Evolutionary conservation across 2,888 invertebrate genomes (phyloP).

Genomic region (Oligia latruncula): DNA sequence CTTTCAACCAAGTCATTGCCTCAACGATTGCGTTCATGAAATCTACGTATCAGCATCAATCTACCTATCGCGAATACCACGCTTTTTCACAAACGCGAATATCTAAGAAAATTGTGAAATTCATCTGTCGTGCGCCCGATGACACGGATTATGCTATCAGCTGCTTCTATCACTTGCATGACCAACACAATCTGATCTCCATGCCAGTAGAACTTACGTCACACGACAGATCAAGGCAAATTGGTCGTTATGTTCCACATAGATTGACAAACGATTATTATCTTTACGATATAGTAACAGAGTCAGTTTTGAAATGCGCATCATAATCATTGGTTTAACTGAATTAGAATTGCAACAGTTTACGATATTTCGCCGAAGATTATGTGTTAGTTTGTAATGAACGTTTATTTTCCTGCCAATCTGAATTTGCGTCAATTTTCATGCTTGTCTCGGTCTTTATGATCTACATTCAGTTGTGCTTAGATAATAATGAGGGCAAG

Average conservation of each 20-base stretch:
- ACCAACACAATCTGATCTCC: slow-evolving; percentile 44
- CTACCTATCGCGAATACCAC: slow-evolving; percentile 28
- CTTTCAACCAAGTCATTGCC: slow-evolving; percentile 37
- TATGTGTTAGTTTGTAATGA: slow-evolving; percentile 53
- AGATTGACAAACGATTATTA: slow-evolving; percentile 63
- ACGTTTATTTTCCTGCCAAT: slow-evolving; percentile 46
- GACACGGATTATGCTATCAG: slow-evolving; percentile 69
- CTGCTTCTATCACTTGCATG: slow-evolving; percentile 57
- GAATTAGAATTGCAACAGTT: slow-evolving; percentile 54
- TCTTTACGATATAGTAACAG: slow-evolving; percentile 55
- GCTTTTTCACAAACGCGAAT: slow-evolving; percentile 52
- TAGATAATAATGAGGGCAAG: slow-evolving; percentile 15
- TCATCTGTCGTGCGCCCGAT: slow-evolving; percentile 68
- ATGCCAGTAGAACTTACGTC: slow-evolving; percentile 25
- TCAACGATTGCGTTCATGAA: slow-evolving; percentile 25
- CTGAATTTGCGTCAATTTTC: slow-evolving; percentile 51
- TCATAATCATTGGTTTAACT: slow-evolving; percentile 62
- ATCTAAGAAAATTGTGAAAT: slow-evolving; percentile 68
- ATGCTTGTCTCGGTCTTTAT: slow-evolving; percentile 33
- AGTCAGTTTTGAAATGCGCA: slow-evolving; percentile 58
- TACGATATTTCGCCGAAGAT: slow-evolving; percentile 52
- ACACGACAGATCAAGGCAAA: slow-evolving; percentile 50
- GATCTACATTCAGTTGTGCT: slow-evolving; percentile 32
- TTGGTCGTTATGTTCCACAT: slow-evolving; percentile 25
- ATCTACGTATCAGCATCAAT: slow-evolving; percentile 31